Base-by-base conservation (phyloP, 1,140 invertebrate species). In the Musca domestica region DNA sequence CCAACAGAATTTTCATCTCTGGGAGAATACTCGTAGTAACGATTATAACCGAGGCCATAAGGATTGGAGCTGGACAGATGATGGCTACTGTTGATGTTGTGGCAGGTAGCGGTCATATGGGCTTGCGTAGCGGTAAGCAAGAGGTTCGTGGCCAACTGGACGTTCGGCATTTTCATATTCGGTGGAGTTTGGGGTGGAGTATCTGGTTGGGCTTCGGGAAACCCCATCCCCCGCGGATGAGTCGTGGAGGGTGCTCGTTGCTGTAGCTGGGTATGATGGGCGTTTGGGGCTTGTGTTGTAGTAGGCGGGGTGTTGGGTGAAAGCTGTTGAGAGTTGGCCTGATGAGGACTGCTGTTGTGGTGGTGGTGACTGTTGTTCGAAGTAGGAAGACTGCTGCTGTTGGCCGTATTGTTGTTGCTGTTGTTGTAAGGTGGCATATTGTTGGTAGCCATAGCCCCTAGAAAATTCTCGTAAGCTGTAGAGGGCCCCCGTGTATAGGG, bases 171-270 rank as follows among this genome's bases (percentile, higher is more conserved):
- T 81, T 94, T 95, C 90, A 94, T 92, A 83, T 92, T 95, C 79
- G 93, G 93, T 67, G 93, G 93, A 71, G 94, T 95, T 84, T 95
- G 93, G 25, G 93, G 94, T 71, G 93, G 94, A 69, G 94, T 95
- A 81, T 81, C 94, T 71, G 93, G 94, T 84, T 92, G 92, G 80
- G 93, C 91, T 80, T 93, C 92, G 76, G 91, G 91, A 86, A 92
- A 93, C 80, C 89, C 89, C 85, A 88, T 87, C 74, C 87, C 87
- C 70, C 70, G 81, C 74, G 77, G 77, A 75, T 19, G 56, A 7
- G 27, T 34, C 27, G 27, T 19, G n/a, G 27, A 12, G 48, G 4
- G n/a, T 19, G 48, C 6, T 19, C 20, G 48, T 51, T 51, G 65
- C 74, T 76, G 72, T 73, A 48, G 48, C 47, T 25, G 65, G 56